Evolutionary conservation across 2,797 vertebrate species (phyloP).

Genomic region (Chelon labrosus): DNA sequence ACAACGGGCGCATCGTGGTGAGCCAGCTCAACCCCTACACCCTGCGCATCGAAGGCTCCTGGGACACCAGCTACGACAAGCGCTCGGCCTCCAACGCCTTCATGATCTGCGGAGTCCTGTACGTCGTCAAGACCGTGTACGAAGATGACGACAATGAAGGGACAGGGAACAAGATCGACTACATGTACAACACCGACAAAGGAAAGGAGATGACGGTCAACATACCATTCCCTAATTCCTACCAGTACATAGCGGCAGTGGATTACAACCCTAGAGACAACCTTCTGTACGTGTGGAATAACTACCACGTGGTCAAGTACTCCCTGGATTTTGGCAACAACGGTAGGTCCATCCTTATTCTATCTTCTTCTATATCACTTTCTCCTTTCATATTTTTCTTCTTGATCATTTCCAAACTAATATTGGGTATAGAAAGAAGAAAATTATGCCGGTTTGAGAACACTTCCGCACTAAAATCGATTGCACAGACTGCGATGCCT

Average conservation of each 20-base stretch:
- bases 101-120: slow-evolving; percentile 89
- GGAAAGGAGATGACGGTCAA: slow-evolving; percentile 93
- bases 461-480: background rate
- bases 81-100: slow-evolving; percentile 87
- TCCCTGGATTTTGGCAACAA: slow-evolving; percentile 97
- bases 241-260: slow-evolving; percentile 99
- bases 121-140: slow-evolving; percentile 95
- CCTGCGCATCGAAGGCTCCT: slow-evolving; percentile 86
- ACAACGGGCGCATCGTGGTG: slow-evolving; percentile 87
- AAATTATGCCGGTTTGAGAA: slow-evolving; percentile 1
- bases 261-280: slow-evolving; percentile 99
- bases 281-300: slow-evolving; percentile 99
- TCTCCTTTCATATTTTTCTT: background rate
- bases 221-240: slow-evolving; percentile 97
- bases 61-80: slow-evolving; percentile 87
- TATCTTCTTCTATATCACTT: background rate
- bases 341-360: slow-evolving; percentile 81
- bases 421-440: background rate
- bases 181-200: slow-evolving; percentile 97
- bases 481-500: slow-evolving; percentile 9
- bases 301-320: slow-evolving; percentile 98
- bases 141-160: slow-evolving; percentile 99
- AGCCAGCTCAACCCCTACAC: slow-evolving; percentile 89
- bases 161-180: slow-evolving; percentile 98
- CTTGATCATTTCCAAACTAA: background rate